Base-by-base conservation (phyloP, 2,113 vertebrate species). In the Chlamydotis undulata region DNA sequence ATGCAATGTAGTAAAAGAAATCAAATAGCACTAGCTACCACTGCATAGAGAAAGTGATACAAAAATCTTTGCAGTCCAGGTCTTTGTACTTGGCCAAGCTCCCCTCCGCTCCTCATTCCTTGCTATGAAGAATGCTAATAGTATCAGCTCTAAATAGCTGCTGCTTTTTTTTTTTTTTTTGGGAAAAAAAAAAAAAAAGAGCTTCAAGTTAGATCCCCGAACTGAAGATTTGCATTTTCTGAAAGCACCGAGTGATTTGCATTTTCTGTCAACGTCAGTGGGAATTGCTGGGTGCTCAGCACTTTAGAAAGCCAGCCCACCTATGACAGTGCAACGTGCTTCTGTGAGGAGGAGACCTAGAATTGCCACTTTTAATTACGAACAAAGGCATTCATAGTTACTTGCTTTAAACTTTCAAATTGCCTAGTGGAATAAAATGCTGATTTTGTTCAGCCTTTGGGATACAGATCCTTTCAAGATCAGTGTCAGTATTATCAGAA, bases 341-440 rank as follows among this genome's bases (percentile, higher is more conserved):
- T 92, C 65, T 79, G 16, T 61, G 81, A 92, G 61, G 52, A 93
- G 76, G 49, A 96, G 90, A 93, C 92, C 93, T 86, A 94, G 89
- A 97, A 92, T 93, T 96, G 96, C 77, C 91, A 89, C 86, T 95
- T 94, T 68, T 81, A 93, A 95, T 97, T 94, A 96, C 68, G 74
- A 93, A 79, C 83, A 93, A 94, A 91, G 61, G 15, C 92, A 93
- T 56, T 94, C 89, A 68, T 81, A 35, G 6, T 89, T 89, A 65
- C 69, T 92, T 86, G 76, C 56, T 92, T 95, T 85, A 94, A 83
- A 92, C 19, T 94, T 91, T 87, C 50, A 70, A 73, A 97, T 89
- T 85, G 74, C 70, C 74, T 89, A 33, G 45, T 84, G 71, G 70
- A 93, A 94, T 93, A 85, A 95, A 92, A 94, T 57, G 63, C 63